Percentiles rank a stretch among this genome's conserved stretches.
Conservation (phyloP, 2,888 invertebrate genomes). For the Alloplasta piceator region DNA sequence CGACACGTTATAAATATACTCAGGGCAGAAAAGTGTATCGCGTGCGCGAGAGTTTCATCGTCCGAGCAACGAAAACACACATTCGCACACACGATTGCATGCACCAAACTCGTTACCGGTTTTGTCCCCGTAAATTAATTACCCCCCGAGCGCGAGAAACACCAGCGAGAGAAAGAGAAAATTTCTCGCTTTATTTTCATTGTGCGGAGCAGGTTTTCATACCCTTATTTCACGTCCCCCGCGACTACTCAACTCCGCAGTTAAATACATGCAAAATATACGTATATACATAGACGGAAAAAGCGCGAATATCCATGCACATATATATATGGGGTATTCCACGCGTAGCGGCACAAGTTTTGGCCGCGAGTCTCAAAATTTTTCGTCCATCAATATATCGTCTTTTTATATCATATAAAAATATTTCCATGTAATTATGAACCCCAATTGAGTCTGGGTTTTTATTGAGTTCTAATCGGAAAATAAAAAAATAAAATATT, state of each 20-base stretch:
- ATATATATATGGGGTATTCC: constrained; percentile 5
- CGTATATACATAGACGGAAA: neutral
- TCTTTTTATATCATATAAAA: too few species aligned
- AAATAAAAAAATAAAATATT: too few species aligned
- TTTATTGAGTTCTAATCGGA: too few species aligned
- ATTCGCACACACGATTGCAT: constrained; percentile 69
- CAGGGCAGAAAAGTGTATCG: constrained; percentile 72
- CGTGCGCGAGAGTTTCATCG: constrained; percentile 73
- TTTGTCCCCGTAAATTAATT: constrained; percentile 80
- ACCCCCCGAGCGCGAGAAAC: constrained; percentile 63
- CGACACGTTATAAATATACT: constrained; percentile 70
- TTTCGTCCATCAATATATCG: too few species aligned
- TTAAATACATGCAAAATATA: constrained; percentile 42
- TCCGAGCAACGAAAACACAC: constrained; percentile 49
- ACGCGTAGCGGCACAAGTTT: too few species aligned
- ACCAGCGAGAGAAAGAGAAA: constrained; percentile 28
- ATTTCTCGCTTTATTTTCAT: constrained; percentile 69
- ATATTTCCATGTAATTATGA: too few species aligned
- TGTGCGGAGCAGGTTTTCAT: constrained; percentile 50
- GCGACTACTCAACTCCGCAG: constrained; percentile 39
- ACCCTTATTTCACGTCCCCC: constrained; percentile 36
- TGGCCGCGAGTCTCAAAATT: too few species aligned
- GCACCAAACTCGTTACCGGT: constrained; percentile 77
- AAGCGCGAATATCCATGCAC: constrained; percentile 11
- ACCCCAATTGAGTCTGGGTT: too few species aligned